Evolutionary conservation across 2,113 vertebrate species (phyloP), one percentile per base, ranked within the genome.

Genomic region (Pseudopodoces humilis): DNA sequence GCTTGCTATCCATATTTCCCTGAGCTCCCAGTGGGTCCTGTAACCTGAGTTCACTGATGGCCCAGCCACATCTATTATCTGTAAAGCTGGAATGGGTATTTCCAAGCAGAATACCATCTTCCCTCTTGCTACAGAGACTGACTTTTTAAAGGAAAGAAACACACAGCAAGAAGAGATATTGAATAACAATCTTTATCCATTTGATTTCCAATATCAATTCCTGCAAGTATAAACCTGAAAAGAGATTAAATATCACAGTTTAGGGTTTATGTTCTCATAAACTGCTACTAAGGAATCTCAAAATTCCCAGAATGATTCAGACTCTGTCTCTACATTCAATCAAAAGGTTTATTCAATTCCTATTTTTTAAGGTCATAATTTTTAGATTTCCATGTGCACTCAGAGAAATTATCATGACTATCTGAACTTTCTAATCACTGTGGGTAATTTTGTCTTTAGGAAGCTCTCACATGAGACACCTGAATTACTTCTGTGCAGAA

Each of bases 151-250:
- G 21, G 33, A 79, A 90, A 43, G 5, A 93, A 92, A 46, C 39
- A 19, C 30, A 43, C 18, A 53, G 30, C n/a, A 62, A 65, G 41
- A 79, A 83, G 20, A 86, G 25, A 44, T 63, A 35, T 72, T 92
- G 63, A 94, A 33, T 49, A 86, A 82, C 28, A 69, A 5, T 76
- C 59, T 91, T 80, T 86, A 86, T 71, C 64, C 71, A 15, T 83
- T 90, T 96, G 59, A 85, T 90, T 96, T 96, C 76, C 47, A 62
- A 39, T 92, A 70, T 41, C 59, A 83, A 78, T 81, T 94, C 83
- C 83, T 81, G 20, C 46, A 96, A 86, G 71, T 76, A 69, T 83
- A 92, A 93, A 77, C 67, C 55, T 92, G 80, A 70, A 86, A 86
- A 88, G 50, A 95, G 63, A 92, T 88, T 92, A 94, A 90, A 60